Evolutionary conservation across 1,140 invertebrate genomes (phyloP).

Genomic region (Intoshia linei): DNA sequence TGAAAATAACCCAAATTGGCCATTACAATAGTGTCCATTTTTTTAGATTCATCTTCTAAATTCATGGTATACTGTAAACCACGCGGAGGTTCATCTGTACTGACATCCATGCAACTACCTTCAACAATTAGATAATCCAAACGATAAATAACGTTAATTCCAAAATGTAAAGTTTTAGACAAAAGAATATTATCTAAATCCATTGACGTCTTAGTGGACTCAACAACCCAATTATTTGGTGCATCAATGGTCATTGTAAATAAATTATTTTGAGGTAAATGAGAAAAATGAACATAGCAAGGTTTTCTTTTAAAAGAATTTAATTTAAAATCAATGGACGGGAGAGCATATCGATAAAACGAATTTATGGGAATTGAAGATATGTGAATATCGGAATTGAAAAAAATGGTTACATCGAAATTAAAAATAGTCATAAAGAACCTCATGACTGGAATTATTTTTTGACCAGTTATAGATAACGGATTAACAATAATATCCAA

Average conservation of each 20-base stretch:
- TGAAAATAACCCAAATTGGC: constrained; percentile 53
- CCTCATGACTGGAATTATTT: too few relatives aligned
- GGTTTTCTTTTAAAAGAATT: too few relatives aligned
- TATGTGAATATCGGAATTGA: too few relatives aligned
- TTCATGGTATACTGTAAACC: constrained; percentile 82
- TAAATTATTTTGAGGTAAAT: constrained; percentile 53
- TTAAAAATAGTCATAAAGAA: too few relatives aligned
- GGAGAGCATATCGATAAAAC: too few relatives aligned
- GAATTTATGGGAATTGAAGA: too few relatives aligned
- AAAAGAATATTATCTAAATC: constrained; percentile 83
- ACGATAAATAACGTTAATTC: not conserved
- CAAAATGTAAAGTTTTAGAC: constrained; percentile 25
- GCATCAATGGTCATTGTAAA: constrained; percentile 72
- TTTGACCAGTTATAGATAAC: too few relatives aligned
- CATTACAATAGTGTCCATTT: constrained; percentile 95
- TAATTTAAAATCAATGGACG: too few relatives aligned
- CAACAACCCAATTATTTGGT: constrained; percentile 93
- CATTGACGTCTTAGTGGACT: constrained; percentile 60
- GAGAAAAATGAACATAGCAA: too few relatives aligned
- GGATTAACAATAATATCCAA: too few relatives aligned
- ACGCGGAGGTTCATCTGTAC: constrained; percentile 51
- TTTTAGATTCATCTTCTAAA: constrained; percentile 35
- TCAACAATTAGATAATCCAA: not conserved
- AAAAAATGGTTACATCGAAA: too few relatives aligned
- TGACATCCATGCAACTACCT: not conserved